These are phyloP conservation scores for Tenthredo livida DNA, from an alignment of 2,888 invertebrate genomes.

Conservation along the genomic window DNA sequence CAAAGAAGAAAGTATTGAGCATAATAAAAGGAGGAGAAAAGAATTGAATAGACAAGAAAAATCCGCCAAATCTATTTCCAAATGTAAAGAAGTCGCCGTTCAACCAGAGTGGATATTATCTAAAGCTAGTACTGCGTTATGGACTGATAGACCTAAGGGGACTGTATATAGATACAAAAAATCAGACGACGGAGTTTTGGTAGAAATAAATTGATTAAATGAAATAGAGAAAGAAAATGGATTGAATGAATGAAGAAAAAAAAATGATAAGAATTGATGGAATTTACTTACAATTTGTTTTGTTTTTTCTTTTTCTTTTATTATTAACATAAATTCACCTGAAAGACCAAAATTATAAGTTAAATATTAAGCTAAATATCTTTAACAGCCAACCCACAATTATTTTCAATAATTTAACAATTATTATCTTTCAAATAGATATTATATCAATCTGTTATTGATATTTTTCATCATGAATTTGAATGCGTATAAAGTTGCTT, in stretches of 20 bases:
- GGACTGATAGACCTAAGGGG: slow-evolving; percentile 66
- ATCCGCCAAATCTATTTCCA: slow-evolving; percentile 46
- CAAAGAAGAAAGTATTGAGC: neutral
- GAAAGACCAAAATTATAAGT: slow-evolving; percentile 49
- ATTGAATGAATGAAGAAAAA: neutral
- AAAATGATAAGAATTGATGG: neutral
- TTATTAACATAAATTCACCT: slow-evolving; percentile 49
- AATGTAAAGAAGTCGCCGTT: slow-evolving; percentile 67
- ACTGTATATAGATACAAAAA: slow-evolving; percentile 70
- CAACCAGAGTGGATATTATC: slow-evolving; percentile 66
- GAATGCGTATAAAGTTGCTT: neutral
- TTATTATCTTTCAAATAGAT: slow-evolving; percentile 7
- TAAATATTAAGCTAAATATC: slow-evolving; percentile 32
- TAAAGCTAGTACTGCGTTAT: slow-evolving; percentile 66
- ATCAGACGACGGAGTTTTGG: slow-evolving; percentile 64
- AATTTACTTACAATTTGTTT: slow-evolving; percentile 25
- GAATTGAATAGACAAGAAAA: neutral
- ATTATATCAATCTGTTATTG: neutral
- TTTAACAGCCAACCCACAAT: slow-evolving; percentile 41
- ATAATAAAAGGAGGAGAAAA: slow-evolving; percentile 2
- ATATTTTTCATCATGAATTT: slow-evolving; percentile 3
- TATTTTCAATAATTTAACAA: slow-evolving; percentile 30
- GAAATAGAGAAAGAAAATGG: neutral
- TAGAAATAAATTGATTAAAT: slow-evolving; percentile 56
- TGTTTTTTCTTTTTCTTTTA: slow-evolving; percentile 32